Evolutionary conservation across 1,140 invertebrate species (phyloP).

Genomic region (Nixonia krombeini): DNA sequence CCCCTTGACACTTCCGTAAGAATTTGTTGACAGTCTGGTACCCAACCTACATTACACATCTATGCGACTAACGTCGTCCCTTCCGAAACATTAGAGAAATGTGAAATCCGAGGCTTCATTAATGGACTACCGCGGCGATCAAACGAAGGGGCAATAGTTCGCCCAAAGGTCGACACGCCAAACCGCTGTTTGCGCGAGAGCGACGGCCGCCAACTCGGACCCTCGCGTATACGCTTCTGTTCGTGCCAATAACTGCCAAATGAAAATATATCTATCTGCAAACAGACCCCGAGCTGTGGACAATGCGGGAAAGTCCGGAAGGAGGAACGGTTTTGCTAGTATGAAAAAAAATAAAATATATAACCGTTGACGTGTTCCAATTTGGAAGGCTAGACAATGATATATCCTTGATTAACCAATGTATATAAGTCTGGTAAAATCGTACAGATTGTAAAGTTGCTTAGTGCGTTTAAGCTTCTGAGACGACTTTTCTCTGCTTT

Average conservation of each 20-base stretch:
- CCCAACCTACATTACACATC: slow-evolving; percentile 27
- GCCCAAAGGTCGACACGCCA: slow-evolving; percentile 20
- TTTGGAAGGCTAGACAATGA: neutral
- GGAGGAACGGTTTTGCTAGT: slow-evolving; percentile 16
- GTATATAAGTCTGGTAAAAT: too few relatives aligned
- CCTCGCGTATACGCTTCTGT: slow-evolving; percentile 29
- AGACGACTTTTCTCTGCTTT: slow-evolving; percentile 10
- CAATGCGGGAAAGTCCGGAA: slow-evolving; percentile 20
- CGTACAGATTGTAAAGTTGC: too few relatives aligned
- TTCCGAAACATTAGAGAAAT: slow-evolving; percentile 45
- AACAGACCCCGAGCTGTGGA: slow-evolving; percentile 54
- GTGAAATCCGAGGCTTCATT: slow-evolving; percentile 68
- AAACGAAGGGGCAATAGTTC: slow-evolving; percentile 52
- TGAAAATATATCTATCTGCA: slow-evolving; percentile 71
- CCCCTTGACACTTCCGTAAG: neutral
- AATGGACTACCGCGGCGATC: slow-evolving; percentile 61
- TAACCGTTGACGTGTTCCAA: slow-evolving; percentile 9
- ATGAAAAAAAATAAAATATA: slow-evolving; percentile 15
- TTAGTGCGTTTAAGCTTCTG: slow-evolving; percentile 13
- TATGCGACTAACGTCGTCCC: slow-evolving; percentile 19
- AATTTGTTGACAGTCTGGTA: neutral
- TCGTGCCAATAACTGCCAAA: slow-evolving; percentile 70
- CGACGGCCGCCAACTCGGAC: slow-evolving; percentile 48
- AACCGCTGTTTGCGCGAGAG: slow-evolving; percentile 56
- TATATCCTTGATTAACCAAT: neutral